Evolutionary conservation across 2,888 invertebrate species (phyloP).

Genomic region (Ditula angustiorana): DNA sequence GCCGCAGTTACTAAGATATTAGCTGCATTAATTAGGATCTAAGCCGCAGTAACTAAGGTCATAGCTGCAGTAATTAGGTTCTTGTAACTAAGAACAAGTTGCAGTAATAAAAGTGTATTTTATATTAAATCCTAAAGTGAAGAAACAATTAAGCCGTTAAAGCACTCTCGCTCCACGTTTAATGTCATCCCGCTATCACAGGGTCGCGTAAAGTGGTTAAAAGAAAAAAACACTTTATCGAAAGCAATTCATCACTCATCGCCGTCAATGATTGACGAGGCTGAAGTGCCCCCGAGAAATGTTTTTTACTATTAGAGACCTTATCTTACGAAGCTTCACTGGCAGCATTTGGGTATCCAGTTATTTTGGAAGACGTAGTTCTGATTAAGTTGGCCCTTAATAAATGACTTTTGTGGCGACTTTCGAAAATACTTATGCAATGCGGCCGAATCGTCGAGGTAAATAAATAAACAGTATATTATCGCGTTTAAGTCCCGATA

Average conservation of each 20-base stretch:
- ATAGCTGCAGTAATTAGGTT: too few relatives aligned
- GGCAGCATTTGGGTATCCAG: conserved; percentile 11
- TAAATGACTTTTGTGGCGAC: too few relatives aligned
- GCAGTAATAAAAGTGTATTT: not conserved
- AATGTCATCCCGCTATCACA: conserved; percentile 48
- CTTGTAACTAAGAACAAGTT: too few relatives aligned
- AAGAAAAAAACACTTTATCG: conserved; percentile 50
- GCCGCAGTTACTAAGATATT: too few relatives aligned
- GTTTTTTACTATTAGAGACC: conserved; percentile 32
- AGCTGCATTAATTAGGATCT: too few relatives aligned
- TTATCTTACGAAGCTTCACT: conserved; percentile 14
- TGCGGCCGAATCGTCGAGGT: too few relatives aligned
- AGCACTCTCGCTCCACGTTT: conserved; percentile 4
- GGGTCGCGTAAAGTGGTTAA: conserved; percentile 40
- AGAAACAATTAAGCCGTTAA: not conserved
- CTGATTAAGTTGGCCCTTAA: too few relatives aligned
- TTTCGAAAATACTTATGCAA: too few relatives aligned
- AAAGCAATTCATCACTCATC: conserved; percentile 63
- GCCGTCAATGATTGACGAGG: conserved; percentile 50
- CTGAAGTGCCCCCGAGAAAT: conserved; percentile 29
- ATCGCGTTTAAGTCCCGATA: too few relatives aligned
- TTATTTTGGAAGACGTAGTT: not conserved
- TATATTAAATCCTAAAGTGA: not conserved
- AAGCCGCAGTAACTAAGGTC: too few relatives aligned
- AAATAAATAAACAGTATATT: too few relatives aligned